Evolutionary conservation across 1,140 invertebrate species (phyloP).

Genomic region (Magallana gigas): DNA sequence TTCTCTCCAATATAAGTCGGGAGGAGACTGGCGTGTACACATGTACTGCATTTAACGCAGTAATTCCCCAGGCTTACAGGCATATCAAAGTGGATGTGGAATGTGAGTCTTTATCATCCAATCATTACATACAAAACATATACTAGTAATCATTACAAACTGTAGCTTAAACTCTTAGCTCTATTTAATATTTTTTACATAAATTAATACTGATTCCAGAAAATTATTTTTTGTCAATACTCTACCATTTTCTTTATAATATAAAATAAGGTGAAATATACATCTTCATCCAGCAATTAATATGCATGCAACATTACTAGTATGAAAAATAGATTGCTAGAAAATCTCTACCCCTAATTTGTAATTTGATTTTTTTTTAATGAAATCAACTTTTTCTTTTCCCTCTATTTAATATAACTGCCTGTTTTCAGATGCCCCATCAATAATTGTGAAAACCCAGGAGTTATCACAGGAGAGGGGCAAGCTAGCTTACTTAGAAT

Average conservation of each 20-base stretch:
- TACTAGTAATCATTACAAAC: background rate
- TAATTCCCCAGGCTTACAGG: background rate
- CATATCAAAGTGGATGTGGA: background rate
- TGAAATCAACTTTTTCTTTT: no score
- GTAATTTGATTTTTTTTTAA: no score
- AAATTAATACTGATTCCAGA: no score
- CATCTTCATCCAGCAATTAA: background rate
- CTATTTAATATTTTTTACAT: no score
- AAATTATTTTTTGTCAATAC: no score
- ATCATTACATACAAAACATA: background rate
- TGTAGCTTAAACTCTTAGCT: no score
- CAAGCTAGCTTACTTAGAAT: background rate
- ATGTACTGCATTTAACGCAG: background rate
- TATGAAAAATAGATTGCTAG: no score
- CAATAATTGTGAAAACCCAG: background rate
- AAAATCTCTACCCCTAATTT: no score
- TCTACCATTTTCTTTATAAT: background rate
- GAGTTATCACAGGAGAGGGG: constrained; percentile 8
- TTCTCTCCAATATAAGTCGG: background rate
- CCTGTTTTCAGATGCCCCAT: background rate
- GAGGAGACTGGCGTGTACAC: background rate
- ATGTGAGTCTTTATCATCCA: background rate
- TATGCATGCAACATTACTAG: no score
- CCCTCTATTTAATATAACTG: no score
- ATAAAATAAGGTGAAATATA: background rate